Evolutionary conservation across 35 echinoderm and acorn worm species (phyloP), one percentile per base, ranked within the genome.

Genomic region (Ptychodera flava): DNA sequence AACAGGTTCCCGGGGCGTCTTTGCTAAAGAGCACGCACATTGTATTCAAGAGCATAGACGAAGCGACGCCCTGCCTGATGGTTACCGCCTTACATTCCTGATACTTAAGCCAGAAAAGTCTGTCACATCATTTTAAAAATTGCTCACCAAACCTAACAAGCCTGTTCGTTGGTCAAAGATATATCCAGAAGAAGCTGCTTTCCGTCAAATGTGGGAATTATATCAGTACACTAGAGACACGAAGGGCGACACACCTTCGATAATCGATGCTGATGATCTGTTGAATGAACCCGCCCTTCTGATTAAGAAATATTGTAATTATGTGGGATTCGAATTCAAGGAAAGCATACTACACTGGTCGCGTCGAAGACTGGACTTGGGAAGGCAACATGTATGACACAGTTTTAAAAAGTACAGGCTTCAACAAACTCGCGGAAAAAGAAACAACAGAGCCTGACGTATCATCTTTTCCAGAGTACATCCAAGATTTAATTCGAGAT

Each of bases 181-280:
- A 16, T 10, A 12, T 10, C 31, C 80, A 32, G 1, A 81, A 28
- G 80, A 28, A 1, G 1, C 35, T 15, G 80, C 31, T 15, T 31
- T 81, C 1, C 80, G 80, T 1, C 33, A 81, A 14, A 10, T 81
- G 14, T 34, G 33, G 15, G 80, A 81, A 28, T 81, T 81, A 81
- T 34, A 34, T 31, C 31, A 81, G 80, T 33, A 81, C 80, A 34
- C 35, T 32, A 31, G 80, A 0, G 86, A 93, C 31, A 38, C 79
- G 32, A 85, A 75, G 16, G 81, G 78, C 16, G 81, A 81, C 16
- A 84, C 78, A 30, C 92, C 92, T 15, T 87, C 90, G 31, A 88
- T 93, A 2, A 90, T 93, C 32, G 88, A 93, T 1, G 88, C 92
- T 15, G 92, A 93, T 64, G 92, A 93, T 31, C 92, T 93, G 14